Base-by-base conservation (phyloP, 2,113 vertebrate species). In the Chamaetylas fuelleborni region DNA sequence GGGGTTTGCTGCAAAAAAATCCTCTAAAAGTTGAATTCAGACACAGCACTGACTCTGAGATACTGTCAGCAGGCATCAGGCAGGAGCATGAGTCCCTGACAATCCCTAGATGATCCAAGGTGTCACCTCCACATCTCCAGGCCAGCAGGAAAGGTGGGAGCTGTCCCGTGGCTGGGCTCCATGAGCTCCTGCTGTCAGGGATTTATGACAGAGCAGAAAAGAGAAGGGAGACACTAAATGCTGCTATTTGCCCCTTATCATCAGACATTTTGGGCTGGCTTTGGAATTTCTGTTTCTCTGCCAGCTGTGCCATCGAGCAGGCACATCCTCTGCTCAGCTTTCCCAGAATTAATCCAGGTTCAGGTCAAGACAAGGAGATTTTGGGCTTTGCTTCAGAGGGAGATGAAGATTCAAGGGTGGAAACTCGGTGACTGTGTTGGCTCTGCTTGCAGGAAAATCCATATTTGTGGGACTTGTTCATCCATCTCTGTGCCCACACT, bases 21-120 rank as follows among this genome's bases (percentile, higher is more conserved):
- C 54, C 43, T 78, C 36, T 4, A 23, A 47, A 45, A 73, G 24
- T 8, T 5, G 58, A 14, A 8, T 57, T 81, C n/a, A 43, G 62
- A 10, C 29, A 18, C 31, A 51, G n/a, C 12, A 8, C 14, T 4
- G 4, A 19, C 23, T 65, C 28, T 64, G 28, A 17, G 25, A 25
- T 13, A 6, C 0, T 0, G 45, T 40, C 18, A 23, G 12, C 16
- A 34, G 58, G 58, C 15, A 40, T 3, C 10, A 1, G 6, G 26
- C n/a, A 70, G 90, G 40, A 64, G 23, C 10, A 1, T 0, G 1
- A 51, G 14, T 17, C 26, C 57, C 61, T 29, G 23, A 15, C 40
- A 3, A 1, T 6, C 51, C 40, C 33, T 9, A 64, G 82, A 53
- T 43, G 54, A 50, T 65, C 53, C 4, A 24, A 77, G 62, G 61